These are phyloP conservation scores for Eriosoma lanigerum DNA, from an alignment of 1,140 invertebrate genomes.

Conservation along the genomic window DNA sequence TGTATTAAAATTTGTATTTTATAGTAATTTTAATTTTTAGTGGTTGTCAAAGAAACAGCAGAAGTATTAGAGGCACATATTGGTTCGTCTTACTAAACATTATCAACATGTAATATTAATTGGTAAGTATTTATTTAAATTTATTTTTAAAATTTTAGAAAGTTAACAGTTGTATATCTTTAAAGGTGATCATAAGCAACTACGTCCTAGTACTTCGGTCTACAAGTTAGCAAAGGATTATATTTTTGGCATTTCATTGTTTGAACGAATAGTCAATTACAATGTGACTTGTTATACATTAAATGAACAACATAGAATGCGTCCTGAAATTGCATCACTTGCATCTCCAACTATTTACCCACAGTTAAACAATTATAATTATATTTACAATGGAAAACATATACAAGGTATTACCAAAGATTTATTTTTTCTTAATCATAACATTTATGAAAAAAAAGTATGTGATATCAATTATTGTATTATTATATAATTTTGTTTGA, in stretches of 20 bases:
- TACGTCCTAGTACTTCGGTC: conserved; percentile 68
- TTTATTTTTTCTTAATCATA: conserved; percentile 68
- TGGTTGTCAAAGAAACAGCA: conserved; percentile 83
- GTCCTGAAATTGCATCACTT: conserved; percentile 66
- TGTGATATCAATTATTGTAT: background rate
- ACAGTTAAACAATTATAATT: conserved; percentile 62
- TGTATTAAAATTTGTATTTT: background rate
- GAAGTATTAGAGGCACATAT: conserved; percentile 81
- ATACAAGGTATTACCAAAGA: conserved; percentile 62
- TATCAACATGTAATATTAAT: conserved; percentile 82
- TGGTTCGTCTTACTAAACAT: conserved; percentile 66
- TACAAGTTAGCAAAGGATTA: conserved; percentile 64
- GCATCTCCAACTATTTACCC: conserved; percentile 67
- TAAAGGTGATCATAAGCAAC: conserved; percentile 74
- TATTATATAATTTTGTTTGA: background rate
- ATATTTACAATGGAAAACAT: conserved; percentile 61
- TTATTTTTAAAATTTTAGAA: background rate
- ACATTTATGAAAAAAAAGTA: conserved; percentile 58
- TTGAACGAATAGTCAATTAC: conserved; percentile 71
- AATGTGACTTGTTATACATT: conserved; percentile 62
- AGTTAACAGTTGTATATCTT: conserved; percentile 60
- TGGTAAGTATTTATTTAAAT: conserved; percentile 60
- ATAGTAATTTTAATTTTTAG: conserved; percentile 56
- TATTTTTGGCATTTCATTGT: conserved; percentile 71
- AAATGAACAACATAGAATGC: conserved; percentile 69